Evolutionary conservation across 2,797 vertebrate species (phyloP), one percentile per base, ranked within the genome.

Genomic region (Acridotheres tristis): DNA sequence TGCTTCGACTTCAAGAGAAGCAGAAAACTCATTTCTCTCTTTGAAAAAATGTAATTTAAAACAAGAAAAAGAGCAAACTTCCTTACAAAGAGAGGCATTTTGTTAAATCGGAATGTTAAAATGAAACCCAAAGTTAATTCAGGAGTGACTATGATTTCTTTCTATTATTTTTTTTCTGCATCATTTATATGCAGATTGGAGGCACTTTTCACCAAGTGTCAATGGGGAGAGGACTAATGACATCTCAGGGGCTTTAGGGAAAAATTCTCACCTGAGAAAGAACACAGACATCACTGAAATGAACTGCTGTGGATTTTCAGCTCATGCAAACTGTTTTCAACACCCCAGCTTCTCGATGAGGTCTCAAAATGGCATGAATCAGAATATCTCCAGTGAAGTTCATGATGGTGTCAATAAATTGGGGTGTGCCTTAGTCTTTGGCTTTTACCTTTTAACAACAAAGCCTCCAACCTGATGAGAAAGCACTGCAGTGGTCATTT

Each of bases 21-120:
- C 53, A 83, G 85, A 85, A 93, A 96, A 76, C 83, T 90, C 17
- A 84, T 92, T 95, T 91, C 62, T 88, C 51, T 53, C 38, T 90
- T 82, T 87, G 67, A 92, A 91, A 42, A 93, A 92, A 85, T 69
- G 51, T 85, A 87, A 90, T 95, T 94, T 95, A 88, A 93, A 96
- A 85, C 48, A 90, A 94, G 79, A 82, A 93, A 91, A 90, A 78
- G 77, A 72, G 57, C 38, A 57, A 86, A 85, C 83, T 54, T 85
- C 45, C 68, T 68, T 42, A 87, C 42, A 77, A 86, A 88, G 80
- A 63, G 67, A 69, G 38, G n/a, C 11, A 57, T 95, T 94, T 78
- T 90, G 42, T 82, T 89, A 90, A 91, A 72, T 25, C 4, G 26
- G 43, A 59, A 69, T 62, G 66, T 73, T 95, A 95, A 93, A 94